phyloP scores from a whole-genome alignment of 2,888 invertebrate species.

The Helobdella robusta region DNA sequence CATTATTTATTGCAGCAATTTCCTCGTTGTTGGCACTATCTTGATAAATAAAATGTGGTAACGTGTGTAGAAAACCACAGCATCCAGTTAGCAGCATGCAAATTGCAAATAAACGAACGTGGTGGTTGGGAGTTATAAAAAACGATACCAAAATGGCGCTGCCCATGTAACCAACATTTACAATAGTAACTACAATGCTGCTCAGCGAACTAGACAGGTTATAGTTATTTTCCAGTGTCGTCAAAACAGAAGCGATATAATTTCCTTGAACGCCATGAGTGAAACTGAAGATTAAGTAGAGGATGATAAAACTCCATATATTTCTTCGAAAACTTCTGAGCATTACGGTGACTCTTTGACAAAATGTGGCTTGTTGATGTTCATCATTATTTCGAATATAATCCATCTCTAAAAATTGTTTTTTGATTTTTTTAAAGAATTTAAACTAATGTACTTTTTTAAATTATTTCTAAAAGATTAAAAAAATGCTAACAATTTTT shows the following conservation, averaged over 20 bases:
- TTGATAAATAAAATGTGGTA: conserved; percentile 59
- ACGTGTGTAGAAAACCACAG: conserved; percentile 51
- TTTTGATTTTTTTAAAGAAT: too few species aligned
- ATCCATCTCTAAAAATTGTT: too few species aligned
- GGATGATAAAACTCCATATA: conserved; percentile 23
- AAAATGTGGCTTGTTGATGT: too few species aligned
- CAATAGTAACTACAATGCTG: conserved; percentile 19
- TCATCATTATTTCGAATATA: too few species aligned
- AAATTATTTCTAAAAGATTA: too few species aligned
- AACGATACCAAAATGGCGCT: conserved; percentile 20
- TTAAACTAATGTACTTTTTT: too few species aligned
- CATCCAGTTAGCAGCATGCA: conserved; percentile 24
- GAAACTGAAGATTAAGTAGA: conserved; percentile 22
- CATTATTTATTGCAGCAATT: too few species aligned
- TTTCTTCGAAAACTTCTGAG: conserved; percentile 1
- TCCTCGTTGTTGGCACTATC: too few species aligned
- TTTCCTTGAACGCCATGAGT: conserved; percentile 25
- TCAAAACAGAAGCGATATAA: conserved; percentile 22
- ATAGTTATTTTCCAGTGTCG: conserved; percentile 26
- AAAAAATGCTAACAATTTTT: too few species aligned
- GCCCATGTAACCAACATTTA: conserved; percentile 21
- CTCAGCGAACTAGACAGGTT: conserved; percentile 23
- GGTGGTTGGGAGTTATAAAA: conserved; percentile 17
- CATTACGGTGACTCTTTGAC: too few species aligned
- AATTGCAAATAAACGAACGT: conserved; percentile 22